These are phyloP conservation scores for Pyrrhia umbra DNA, from an alignment of 2,888 invertebrate species.

Conservation along the genomic window DNA sequence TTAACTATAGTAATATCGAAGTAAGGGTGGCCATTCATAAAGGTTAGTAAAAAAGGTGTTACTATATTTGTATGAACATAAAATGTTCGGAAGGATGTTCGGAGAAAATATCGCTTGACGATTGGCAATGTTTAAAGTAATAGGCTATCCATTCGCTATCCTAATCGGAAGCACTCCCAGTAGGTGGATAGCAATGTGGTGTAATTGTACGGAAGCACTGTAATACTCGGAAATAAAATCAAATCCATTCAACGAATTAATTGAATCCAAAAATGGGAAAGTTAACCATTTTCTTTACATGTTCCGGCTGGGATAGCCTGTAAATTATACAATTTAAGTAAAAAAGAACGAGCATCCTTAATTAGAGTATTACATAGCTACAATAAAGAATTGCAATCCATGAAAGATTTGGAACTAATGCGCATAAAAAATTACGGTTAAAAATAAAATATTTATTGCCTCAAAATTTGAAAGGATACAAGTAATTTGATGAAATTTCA, in stretches of 20 bases:
- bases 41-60: neutral
- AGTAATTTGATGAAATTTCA: conserved; percentile 47
- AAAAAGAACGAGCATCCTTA: neutral
- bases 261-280: neutral
- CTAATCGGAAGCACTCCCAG: neutral
- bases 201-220: neutral
- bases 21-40: too few relatives aligned
- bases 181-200: neutral
- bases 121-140: neutral
- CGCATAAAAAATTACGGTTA: conserved; percentile 24
- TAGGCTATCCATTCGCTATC: neutral
- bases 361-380: neutral
- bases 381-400: conserved; percentile 4
- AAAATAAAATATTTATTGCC: conserved; percentile 41
- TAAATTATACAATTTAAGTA: neutral
- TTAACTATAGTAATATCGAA: neutral
- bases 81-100: neutral
- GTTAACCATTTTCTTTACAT: neutral
- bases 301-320: neutral
- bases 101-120: neutral
- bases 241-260: neutral
- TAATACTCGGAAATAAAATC: neutral
- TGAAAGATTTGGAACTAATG: conserved; percentile 14
- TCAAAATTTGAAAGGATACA: conserved; percentile 43
- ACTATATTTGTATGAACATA: neutral